Conservation (phyloP, 2,888 invertebrate genomes). For the Drosophila multiciliata region DNA sequence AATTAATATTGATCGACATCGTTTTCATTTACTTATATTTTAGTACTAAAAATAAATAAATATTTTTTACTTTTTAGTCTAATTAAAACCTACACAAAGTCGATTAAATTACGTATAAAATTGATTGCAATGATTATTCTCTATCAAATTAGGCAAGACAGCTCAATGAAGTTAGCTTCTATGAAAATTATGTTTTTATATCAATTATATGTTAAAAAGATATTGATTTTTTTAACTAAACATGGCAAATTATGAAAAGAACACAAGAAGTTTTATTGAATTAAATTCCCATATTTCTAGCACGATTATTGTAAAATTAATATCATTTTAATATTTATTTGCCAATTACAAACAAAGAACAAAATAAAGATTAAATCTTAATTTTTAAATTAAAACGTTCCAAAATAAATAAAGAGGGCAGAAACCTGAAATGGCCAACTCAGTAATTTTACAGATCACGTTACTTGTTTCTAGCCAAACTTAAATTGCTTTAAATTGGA, state of each 20-base stretch:
- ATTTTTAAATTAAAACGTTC: background rate
- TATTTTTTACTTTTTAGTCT: background rate
- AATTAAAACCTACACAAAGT: background rate
- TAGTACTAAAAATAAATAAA: background rate
- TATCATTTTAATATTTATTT: background rate
- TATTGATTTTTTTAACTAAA: background rate
- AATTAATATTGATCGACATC: background rate
- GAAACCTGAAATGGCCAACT: background rate
- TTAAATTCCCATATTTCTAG: background rate
- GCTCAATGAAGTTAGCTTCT: background rate
- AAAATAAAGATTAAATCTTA: background rate
- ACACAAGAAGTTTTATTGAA: background rate
- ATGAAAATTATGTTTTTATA: background rate
- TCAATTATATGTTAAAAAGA: background rate
- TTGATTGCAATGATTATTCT: background rate
- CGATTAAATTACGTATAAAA: background rate
- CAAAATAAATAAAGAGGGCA: background rate
- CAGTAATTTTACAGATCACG: background rate
- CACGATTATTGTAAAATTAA: background rate
- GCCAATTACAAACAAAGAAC: background rate
- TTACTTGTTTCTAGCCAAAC: conserved; percentile 1
- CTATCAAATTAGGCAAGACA: background rate
- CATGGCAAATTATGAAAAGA: background rate
- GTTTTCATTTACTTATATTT: no score
- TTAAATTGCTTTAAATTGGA: conserved; percentile 1